Conservation (phyloP, 2,888 invertebrate species). For the Agriotes lineatus region DNA sequence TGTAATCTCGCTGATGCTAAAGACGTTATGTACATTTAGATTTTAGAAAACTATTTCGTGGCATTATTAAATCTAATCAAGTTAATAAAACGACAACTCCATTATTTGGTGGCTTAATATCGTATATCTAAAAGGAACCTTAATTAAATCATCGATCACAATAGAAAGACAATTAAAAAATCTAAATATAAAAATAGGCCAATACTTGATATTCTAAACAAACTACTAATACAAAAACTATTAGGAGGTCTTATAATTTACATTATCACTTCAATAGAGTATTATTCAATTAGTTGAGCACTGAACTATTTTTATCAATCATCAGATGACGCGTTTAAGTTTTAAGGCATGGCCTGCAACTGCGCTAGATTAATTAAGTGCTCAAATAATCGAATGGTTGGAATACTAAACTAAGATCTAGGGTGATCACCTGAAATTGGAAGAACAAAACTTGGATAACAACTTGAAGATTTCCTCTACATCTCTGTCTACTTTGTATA, state of each 20-base stretch:
- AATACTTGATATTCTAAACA: conserved; percentile 12
- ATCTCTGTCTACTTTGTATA: neutral
- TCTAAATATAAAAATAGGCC: conserved; percentile 29
- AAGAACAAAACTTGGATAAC: conserved; percentile 6
- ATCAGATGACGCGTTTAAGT: no score
- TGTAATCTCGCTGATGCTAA: no score
- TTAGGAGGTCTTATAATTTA: conserved; percentile 21
- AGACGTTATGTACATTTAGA: no score
- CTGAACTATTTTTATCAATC: no score
- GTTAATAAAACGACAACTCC: no score
- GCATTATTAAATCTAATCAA: no score
- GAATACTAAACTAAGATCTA: conserved; percentile 6
- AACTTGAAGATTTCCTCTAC: neutral
- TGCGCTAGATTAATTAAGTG: no score
- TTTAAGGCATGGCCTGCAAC: no score
- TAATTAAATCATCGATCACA: conserved; percentile 16
- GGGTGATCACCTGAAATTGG: neutral
- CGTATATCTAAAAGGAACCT: conserved; percentile 18
- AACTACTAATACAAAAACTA: conserved; percentile 24
- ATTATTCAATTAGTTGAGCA: conserved; percentile 21
- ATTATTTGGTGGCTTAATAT: neutral
- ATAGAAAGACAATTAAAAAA: conserved; percentile 19
- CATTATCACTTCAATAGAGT: conserved; percentile 29
- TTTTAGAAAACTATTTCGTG: no score
- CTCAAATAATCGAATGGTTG: no score